phyloP scores from a whole-genome alignment of 1,140 invertebrate genomes.

The Neocloeon triangulifer region DNA sequence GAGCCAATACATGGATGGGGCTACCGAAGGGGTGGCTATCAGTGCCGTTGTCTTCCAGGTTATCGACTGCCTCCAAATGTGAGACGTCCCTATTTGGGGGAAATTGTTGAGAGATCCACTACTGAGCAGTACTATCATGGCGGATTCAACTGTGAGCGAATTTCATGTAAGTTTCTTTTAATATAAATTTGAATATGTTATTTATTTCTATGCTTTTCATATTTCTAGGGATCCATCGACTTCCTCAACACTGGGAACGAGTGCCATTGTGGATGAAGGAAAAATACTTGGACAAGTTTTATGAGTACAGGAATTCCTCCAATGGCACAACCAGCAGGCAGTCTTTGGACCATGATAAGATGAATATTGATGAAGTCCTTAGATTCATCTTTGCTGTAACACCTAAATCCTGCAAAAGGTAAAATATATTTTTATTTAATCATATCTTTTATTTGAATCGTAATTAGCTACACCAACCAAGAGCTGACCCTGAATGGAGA shows the following conservation, averaged over 20 bases:
- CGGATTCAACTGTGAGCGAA: constrained; percentile 75
- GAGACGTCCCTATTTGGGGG: constrained; percentile 72
- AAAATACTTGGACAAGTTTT: constrained; percentile 45
- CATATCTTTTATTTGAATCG: constrained; percentile 5
- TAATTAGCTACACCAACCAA: constrained; percentile 36
- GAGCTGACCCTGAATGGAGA: constrained; percentile 60
- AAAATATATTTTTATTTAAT: constrained; percentile 12
- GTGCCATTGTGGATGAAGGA: constrained; percentile 39
- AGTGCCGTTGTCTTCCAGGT: constrained; percentile 80
- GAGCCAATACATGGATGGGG: constrained; percentile 92
- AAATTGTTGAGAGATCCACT: constrained; percentile 81
- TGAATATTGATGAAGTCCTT: constrained; percentile 54
- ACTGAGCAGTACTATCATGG: constrained; percentile 77
- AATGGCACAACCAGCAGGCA: constrained; percentile 27
- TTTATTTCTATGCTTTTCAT: not conserved
- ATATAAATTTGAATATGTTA: too few species aligned
- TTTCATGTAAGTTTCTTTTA: constrained; percentile 77
- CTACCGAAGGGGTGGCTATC: constrained; percentile 84
- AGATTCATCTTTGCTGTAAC: constrained; percentile 53
- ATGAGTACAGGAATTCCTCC: constrained; percentile 41
- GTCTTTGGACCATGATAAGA: constrained; percentile 31
- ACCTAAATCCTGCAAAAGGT: constrained; percentile 42
- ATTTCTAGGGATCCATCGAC: constrained; percentile 49
- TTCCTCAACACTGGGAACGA: constrained; percentile 53
- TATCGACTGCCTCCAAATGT: constrained; percentile 68